Evolutionary conservation across 2,797 vertebrate genomes (phyloP).

Genomic region (Pangasius larnaudii): DNA sequence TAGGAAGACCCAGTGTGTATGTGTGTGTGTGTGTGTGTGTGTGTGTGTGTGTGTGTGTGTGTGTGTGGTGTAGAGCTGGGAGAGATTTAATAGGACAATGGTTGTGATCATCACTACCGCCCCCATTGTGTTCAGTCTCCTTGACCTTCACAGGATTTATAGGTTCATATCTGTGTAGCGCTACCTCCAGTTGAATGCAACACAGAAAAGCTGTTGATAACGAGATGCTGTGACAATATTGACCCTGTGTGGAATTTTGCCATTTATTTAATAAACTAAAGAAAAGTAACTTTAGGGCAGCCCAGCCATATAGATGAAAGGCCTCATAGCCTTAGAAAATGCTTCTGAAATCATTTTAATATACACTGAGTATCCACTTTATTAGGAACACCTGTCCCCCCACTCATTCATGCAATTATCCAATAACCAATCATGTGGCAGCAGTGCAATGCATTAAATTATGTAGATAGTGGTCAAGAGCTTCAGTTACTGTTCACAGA

Average conservation of each 20-base stretch:
- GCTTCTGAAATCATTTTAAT: not conserved
- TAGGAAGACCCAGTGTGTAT: not conserved
- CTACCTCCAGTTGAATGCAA: not conserved
- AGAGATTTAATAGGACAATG: slow-evolving; percentile 4
- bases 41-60: not conserved
- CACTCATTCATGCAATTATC: not conserved
- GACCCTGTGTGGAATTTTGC: not conserved
- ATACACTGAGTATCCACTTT: not conserved
- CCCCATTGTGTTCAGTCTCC: not conserved
- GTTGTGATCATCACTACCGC: not conserved
- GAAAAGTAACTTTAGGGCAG: not conserved
- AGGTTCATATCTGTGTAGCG: slow-evolving; percentile 17
- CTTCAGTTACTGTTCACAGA: not conserved
- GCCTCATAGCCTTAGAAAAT: not conserved
- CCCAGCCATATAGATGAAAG: not conserved
- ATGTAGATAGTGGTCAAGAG: not conserved
- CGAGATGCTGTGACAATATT: slow-evolving; percentile 31
- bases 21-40: not conserved
- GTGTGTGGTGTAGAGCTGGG: not conserved
- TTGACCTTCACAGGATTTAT: slow-evolving; percentile 41
- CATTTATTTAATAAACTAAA: not conserved
- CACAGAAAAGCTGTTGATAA: slow-evolving; percentile 22
- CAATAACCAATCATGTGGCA: not conserved
- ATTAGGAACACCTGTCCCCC: not conserved
- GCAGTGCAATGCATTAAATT: not conserved